Percentiles rank a stretch among this genome's conserved stretches.
These are phyloP conservation scores for Actenoides lindsayi DNA, from an alignment of 2,113 vertebrate species.

Conservation along the genomic window DNA sequence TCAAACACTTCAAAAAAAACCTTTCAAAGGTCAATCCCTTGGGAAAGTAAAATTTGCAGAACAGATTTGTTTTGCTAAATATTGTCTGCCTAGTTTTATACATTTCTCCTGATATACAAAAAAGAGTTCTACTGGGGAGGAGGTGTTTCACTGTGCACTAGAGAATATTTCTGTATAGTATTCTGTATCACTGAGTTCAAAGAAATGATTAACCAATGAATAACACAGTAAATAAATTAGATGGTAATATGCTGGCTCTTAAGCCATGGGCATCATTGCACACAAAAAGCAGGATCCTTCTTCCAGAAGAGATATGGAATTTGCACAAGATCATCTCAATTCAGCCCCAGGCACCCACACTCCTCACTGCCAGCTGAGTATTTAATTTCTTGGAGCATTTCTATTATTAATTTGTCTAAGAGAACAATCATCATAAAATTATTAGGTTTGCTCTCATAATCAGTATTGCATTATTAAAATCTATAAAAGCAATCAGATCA, in stretches of 20 bases:
- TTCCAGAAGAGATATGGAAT: neutral
- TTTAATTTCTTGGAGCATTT: slow-evolving; percentile 42
- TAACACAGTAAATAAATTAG: slow-evolving; percentile 37
- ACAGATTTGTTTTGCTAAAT: neutral
- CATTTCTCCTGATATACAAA: neutral
- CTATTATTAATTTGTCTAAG: slow-evolving; percentile 49
- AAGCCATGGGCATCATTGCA: neutral
- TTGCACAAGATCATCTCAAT: slow-evolving; percentile 12
- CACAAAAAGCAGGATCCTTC: neutral
- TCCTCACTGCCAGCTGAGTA: neutral
- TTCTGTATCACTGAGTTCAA: neutral
- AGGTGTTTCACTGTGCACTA: neutral
- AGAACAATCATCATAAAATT: neutral
- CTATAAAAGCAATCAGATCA: neutral
- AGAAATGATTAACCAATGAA: slow-evolving; percentile 54
- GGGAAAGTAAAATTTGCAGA: neutral
- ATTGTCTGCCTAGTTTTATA: neutral
- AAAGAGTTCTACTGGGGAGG: accelerated
- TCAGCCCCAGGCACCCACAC: neutral
- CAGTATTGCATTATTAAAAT: slow-evolving; percentile 15
- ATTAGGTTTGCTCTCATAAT: neutral
- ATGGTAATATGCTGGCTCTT: neutral
- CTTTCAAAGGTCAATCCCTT: neutral
- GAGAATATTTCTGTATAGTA: neutral
- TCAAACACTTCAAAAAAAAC: too few relatives aligned